These are phyloP conservation scores for Crotalus helleri DNA, from an alignment of 2,113 vertebrate genomes.

Conservation along the genomic window DNA sequence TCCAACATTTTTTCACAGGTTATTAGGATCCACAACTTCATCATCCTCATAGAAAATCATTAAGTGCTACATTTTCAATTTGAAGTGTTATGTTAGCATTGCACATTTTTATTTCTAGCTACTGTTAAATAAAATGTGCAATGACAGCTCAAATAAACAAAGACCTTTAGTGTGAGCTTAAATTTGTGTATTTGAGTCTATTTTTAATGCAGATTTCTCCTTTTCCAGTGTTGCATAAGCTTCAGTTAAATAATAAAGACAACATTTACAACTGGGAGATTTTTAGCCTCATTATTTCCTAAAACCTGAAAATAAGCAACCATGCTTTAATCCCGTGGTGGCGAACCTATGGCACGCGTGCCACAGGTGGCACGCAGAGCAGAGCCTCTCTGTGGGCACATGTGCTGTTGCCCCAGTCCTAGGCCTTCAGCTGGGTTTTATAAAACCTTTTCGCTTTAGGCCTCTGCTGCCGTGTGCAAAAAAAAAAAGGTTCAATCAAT, in stretches of 20 bases:
- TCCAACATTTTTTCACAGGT: background rate
- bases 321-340: background rate
- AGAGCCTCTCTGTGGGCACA: no score
- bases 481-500: no score
- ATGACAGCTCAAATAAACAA: slow-evolving; percentile 5
- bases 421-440: no score
- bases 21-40: background rate
- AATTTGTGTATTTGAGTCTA: slow-evolving; percentile 2
- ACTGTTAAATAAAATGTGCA: slow-evolving; percentile 13
- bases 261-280: background rate
- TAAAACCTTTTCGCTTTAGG: no score
- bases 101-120: background rate
- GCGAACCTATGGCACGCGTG: no score
- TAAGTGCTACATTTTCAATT: background rate
- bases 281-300: background rate
- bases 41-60: background rate
- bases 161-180: background rate
- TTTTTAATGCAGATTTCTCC: background rate
- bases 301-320: background rate
- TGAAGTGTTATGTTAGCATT: background rate
- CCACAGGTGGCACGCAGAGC: no score
- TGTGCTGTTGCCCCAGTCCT: no score
- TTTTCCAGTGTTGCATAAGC: background rate
- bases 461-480: no score
- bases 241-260: background rate